Percentiles rank a stretch among this genome's conserved stretches.
Conservation (phyloP, 2,797 vertebrate genomes). For the Parotocinclus haroldoi region DNA sequence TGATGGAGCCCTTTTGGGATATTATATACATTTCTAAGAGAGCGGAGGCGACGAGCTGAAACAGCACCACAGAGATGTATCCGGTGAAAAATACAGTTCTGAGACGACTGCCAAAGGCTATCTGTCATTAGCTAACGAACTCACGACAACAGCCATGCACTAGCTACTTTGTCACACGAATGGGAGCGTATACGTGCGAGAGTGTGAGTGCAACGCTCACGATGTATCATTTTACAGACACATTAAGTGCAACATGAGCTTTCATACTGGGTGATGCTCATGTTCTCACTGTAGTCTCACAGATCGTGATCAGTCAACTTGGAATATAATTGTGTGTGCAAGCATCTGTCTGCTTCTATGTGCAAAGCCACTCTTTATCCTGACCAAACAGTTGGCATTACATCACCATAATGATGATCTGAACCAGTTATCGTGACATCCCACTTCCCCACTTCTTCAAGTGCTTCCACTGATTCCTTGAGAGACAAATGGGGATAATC, state of each 20-base stretch:
- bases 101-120: constrained; percentile 23
- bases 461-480: too few species aligned
- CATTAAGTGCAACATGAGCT: constrained; percentile 44
- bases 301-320: constrained; percentile 28
- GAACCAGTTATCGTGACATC: too few species aligned
- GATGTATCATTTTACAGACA: constrained; percentile 40
- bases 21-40: constrained; percentile 44
- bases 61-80: constrained; percentile 15
- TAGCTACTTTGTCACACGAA: constrained; percentile 40
- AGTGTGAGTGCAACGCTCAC: constrained; percentile 21
- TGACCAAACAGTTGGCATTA: too few species aligned
- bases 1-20: constrained; percentile 49
- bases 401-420: too few species aligned
- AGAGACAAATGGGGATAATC: too few species aligned
- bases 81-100: constrained; percentile 38
- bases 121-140: constrained; percentile 39
- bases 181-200: constrained; percentile 15
- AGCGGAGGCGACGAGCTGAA: constrained; percentile 14
- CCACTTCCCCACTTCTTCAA: too few species aligned
- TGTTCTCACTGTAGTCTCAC: constrained; percentile 39
- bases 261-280: constrained; percentile 43
- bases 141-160: constrained; percentile 20
- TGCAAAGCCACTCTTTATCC: too few species aligned
- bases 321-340: too few species aligned
- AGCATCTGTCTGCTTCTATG: too few species aligned